Evolutionary conservation across 1,140 invertebrate species (phyloP), one percentile per base, ranked within the genome.

Genomic region (Calosoma granatense): DNA sequence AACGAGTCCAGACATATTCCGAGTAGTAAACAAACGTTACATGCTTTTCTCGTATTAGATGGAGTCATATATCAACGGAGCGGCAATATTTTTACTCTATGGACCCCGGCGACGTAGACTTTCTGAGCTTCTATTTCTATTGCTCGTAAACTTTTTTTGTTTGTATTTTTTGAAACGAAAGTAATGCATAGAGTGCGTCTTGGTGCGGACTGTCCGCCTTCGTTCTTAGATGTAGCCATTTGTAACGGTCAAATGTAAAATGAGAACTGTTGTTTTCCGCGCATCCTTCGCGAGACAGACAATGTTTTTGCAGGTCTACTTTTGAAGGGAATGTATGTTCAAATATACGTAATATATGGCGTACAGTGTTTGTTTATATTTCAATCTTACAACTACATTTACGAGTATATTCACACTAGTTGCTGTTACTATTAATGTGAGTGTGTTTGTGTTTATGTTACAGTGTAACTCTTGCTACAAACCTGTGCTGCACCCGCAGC

Each of bases 381-480:
- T n/a, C n/a, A n/a, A n/a, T n/a, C n/a, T n/a, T n/a, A n/a, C n/a
- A n/a, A n/a, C n/a, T n/a, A n/a, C n/a, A n/a, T n/a, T n/a, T n/a
- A n/a, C n/a, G n/a, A n/a, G n/a, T n/a, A n/a, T n/a, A n/a, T n/a
- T n/a, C n/a, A n/a, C n/a, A n/a, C n/a, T n/a, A n/a, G n/a, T n/a
- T n/a, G n/a, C n/a, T n/a, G n/a, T n/a, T n/a, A n/a, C n/a, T n/a
- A n/a, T n/a, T n/a, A n/a, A n/a, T n/a, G n/a, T n/a, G n/a, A n/a
- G n/a, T 11, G 26, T 59, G 36, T 51, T 62, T 53, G 57, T 57
- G 58, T 61, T 61, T 74, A 63, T 70, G 61, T 77, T 78, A 1
- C 78, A 93, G 89, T 95, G 92, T 77, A 93, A 92, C 79, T 85
- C 81, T 66, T 94, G 92, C 78, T 85, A 83, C 73, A 88, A 90